phyloP scores from a whole-genome alignment of 2,797 vertebrate species.

The Pristis pectinata region DNA sequence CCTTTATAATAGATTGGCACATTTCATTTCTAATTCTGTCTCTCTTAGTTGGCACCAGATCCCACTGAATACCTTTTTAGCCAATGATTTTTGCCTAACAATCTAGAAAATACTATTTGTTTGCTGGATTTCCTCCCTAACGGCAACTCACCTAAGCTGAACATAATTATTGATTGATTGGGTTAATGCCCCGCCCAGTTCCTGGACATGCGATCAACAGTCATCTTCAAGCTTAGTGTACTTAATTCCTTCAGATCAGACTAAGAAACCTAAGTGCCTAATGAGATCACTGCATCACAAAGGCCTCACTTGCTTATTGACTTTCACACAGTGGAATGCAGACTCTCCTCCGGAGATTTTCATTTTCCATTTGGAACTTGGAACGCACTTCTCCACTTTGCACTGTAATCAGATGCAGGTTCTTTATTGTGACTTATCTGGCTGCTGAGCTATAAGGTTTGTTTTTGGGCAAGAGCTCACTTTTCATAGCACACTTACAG shows the following conservation, averaged over 20 bases:
- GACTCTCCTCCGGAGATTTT: neutral
- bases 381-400: neutral
- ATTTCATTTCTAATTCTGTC: constrained; percentile 12
- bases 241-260: neutral
- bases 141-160: neutral
- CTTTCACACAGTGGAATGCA: neutral
- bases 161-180: neutral
- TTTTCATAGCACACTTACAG: neutral
- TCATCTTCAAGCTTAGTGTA: neutral
- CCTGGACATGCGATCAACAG: neutral
- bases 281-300: neutral
- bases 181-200: neutral
- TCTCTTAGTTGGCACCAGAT: neutral
- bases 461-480: neutral
- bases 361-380: neutral
- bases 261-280: neutral
- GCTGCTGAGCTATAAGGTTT: neutral
- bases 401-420: neutral
- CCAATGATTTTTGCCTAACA: neutral
- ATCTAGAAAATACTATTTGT: neutral
- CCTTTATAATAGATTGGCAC: neutral
- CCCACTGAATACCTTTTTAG: neutral
- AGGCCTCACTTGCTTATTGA: constrained; percentile 8
- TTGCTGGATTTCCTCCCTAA: neutral
- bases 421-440: constrained; percentile 14